These are phyloP conservation scores for Labeo calbasu DNA, from an alignment of 2,797 vertebrate species.

Conservation along the genomic window DNA sequence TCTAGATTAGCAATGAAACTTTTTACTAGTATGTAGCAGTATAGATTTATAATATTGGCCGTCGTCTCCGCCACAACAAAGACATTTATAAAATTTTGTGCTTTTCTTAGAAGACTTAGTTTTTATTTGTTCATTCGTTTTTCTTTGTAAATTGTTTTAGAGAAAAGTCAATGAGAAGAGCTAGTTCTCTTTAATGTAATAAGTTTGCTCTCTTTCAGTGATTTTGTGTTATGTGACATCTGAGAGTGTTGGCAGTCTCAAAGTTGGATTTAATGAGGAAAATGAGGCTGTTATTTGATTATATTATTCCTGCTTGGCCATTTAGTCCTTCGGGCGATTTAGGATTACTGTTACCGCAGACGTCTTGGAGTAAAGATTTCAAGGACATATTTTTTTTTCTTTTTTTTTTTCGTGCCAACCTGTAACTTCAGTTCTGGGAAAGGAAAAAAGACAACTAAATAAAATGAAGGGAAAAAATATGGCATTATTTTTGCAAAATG, in stretches of 20 bases:
- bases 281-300: conserved; percentile 7
- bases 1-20: neutral
- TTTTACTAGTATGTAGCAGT: neutral
- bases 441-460: too few species aligned
- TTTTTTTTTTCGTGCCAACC: neutral
- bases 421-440: neutral
- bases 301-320: conserved; percentile 24
- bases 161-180: neutral
- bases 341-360: neutral
- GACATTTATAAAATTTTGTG: neutral
- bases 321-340: conserved; percentile 6
- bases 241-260: neutral
- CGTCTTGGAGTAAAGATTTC: neutral
- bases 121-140: rapidly evolving
- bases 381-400: neutral
- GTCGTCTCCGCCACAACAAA: neutral
- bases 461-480: neutral
- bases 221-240: conserved; percentile 24
- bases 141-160: neutral
- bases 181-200: neutral
- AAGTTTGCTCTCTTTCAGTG: neutral
- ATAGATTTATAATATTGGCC: neutral
- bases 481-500: neutral
- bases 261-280: conserved; percentile 28
- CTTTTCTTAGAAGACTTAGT: neutral